Evolutionary conservation across 2,888 invertebrate genomes (phyloP).

Genomic region (Stenurella melanura): DNA sequence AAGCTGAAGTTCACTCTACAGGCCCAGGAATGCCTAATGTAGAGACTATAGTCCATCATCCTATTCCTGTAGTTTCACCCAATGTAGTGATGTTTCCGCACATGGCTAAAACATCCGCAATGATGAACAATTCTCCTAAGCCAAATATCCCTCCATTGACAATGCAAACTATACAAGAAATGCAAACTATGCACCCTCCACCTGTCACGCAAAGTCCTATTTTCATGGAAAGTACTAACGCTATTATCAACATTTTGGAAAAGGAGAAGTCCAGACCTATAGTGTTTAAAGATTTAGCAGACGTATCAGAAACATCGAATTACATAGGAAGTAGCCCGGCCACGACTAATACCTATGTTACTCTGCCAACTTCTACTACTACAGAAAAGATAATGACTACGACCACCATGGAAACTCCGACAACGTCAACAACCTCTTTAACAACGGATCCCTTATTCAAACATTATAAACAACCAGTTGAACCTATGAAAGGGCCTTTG

Average conservation of each 20-base stretch:
- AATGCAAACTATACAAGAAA: slow-evolving; percentile 72
- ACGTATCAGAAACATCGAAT: slow-evolving; percentile 22
- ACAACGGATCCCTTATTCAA: slow-evolving; percentile 79
- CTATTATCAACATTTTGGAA: slow-evolving; percentile 56
- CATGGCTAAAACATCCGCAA: slow-evolving; percentile 51
- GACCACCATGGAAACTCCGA: slow-evolving; percentile 73
- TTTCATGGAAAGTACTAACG: slow-evolving; percentile 57
- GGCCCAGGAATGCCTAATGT: slow-evolving; percentile 61
- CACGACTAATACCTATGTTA: slow-evolving; percentile 43
- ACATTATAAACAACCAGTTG: slow-evolving; percentile 78
- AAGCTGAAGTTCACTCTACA: slow-evolving; percentile 71
- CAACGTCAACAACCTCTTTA: slow-evolving; percentile 75
- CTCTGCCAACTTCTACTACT: slow-evolving; percentile 48
- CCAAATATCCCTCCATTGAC: slow-evolving; percentile 57
- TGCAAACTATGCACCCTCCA: slow-evolving; percentile 80
- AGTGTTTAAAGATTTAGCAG: slow-evolving; percentile 12
- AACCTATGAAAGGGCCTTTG: slow-evolving; percentile 79
- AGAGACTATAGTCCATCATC: slow-evolving; percentile 28
- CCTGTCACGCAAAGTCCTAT: slow-evolving; percentile 67
- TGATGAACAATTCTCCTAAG: slow-evolving; percentile 43
- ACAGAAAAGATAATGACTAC: slow-evolving; percentile 65
- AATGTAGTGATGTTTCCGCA: slow-evolving; percentile 58
- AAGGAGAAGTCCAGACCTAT: slow-evolving; percentile 57
- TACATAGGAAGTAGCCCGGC: slow-evolving; percentile 45
- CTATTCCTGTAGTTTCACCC: slow-evolving; percentile 40